Evolutionary conservation across 2,888 invertebrate species (phyloP).

Genomic region (Limulus polyphemus): DNA sequence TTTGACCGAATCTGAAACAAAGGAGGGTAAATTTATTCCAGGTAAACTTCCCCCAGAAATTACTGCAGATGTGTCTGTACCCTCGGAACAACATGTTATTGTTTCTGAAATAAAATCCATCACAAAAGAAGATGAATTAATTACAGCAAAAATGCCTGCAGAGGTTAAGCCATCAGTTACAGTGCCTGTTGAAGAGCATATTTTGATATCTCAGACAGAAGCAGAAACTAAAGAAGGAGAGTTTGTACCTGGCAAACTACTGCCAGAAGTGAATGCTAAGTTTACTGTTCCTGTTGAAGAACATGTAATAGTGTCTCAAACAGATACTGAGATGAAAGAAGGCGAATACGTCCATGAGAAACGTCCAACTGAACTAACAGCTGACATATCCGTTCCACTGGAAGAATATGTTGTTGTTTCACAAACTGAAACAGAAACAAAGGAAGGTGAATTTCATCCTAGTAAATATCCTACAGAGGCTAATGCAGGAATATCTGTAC

Average conservation of each 20-base stretch:
- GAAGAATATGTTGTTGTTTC: conserved; percentile 21
- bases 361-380: conserved; percentile 8
- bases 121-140: conserved; percentile 20
- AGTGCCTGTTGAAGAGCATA: conserved; percentile 3
- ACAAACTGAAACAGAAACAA: conserved; percentile 16
- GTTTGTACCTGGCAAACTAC: not conserved
- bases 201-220: not conserved
- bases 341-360: conserved; percentile 8
- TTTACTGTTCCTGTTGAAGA: conserved; percentile 3
- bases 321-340: conserved; percentile 16
- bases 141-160: conserved; percentile 8
- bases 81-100: conserved; percentile 22
- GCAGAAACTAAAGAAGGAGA: not conserved
- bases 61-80: conserved; percentile 16
- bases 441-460: conserved; percentile 19
- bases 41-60: conserved; percentile 4
- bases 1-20: conserved; percentile 10
- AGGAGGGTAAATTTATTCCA: conserved; percentile 9
- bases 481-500: conserved; percentile 6
- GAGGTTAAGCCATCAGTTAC: conserved; percentile 12
- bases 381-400: conserved; percentile 12
- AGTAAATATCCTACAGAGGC: conserved; percentile 5
- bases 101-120: conserved; percentile 21
- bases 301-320: conserved; percentile 8
- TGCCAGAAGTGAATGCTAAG: not conserved